Evolutionary conservation across 2,888 invertebrate genomes (phyloP), one percentile per base, ranked within the genome.

Genomic region (Drosophila emarginata): DNA sequence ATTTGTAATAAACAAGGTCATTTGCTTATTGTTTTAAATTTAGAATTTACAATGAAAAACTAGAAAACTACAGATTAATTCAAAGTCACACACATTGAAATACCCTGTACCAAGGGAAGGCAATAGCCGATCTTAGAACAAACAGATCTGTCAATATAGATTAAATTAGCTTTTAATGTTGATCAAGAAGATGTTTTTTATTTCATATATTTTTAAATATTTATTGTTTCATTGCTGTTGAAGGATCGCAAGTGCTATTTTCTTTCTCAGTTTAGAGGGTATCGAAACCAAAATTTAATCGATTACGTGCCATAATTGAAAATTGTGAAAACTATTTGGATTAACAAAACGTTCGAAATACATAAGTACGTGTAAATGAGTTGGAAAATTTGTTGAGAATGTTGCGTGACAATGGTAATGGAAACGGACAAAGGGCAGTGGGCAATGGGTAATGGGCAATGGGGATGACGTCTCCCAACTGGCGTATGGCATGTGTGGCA

Each of bases 1-100:
- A 58, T 79, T 73, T 66, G 51, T 64, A 58, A 37, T 26, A 65
- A 72, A 63, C 72, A 67, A 69, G 64, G 73, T 68, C 66, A 72
- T 77, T 45, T 21, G 12, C 32, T 45, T 45, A 21, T 45, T 7
- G 4, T 4, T 45, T 4, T 11, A 3, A 11, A 45, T 45, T 45
- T 18, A 14, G 4, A 18, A 45, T 21, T 45, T 12, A 12, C 21
- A 37, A 37, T 12, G n/a, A 5, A 32, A 32, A 32, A 32, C 32
- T 11, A 28, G 28, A 28, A 28, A 28, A 5, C 0, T 28, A 6
- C 28, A 28, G 5, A 28, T 6, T 28, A 28, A 28, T 4, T 32
- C 1, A 9, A 32, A 9, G 2, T 32, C 9, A 4, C 11, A 9
- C 7, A 7, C 1, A n/a, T 32, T 11, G 32, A 32, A 32, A 7